Evolutionary conservation across 1,140 invertebrate genomes (phyloP), one percentile per base, ranked within the genome.

Genomic region (Brachionus sp.): DNA sequence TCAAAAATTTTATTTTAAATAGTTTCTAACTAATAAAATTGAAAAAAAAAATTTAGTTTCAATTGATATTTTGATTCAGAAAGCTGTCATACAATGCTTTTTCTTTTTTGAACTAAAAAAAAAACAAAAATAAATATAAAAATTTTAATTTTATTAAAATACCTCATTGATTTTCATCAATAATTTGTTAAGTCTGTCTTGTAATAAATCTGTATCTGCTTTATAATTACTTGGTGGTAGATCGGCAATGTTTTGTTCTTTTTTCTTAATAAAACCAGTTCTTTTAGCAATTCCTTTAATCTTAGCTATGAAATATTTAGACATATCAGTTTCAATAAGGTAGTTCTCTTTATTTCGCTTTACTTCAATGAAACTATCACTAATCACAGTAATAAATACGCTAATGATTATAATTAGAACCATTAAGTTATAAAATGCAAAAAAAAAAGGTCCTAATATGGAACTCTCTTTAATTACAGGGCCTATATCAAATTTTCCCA

Each of bases 321-420:
- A 33, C 80, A 83, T 39, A 35, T 83, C 80, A 44, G 42, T 68
- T 35, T 83, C n/a, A 42, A 50, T 83, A 12, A 53, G 25, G 29
- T 73, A 44, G 2, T 3, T 25, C 25, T 70, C 64, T 50, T 68
- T 83, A 25, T 70, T 68, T 23, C 19, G n/a, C 29, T 68, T 70
- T 5, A 88, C 87, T 77, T 85, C 70, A 5, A 84, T 80, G 82
- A 85, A 86, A 6, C 80, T 78, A 25, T 86, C 85, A 50, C 84
- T 85, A 9, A 86, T 64, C 13, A 86, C 85, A 5, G 85, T 85
- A 12, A 86, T 82, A 12, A 86, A 85, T 57, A 86, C 85, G 82
- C 85, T 86, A 39, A 86, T 77, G 6, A 86, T 73, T 35, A 86
- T 84, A 33, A 86, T 85, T 57, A 85, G 83, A 66, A 86, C 85